A percentile compares a stretch with the other conserved stretches of the same genome.
These are phyloP conservation scores for Drosophila putrida DNA, from an alignment of 2,888 invertebrate species.

Conservation along the genomic window DNA sequence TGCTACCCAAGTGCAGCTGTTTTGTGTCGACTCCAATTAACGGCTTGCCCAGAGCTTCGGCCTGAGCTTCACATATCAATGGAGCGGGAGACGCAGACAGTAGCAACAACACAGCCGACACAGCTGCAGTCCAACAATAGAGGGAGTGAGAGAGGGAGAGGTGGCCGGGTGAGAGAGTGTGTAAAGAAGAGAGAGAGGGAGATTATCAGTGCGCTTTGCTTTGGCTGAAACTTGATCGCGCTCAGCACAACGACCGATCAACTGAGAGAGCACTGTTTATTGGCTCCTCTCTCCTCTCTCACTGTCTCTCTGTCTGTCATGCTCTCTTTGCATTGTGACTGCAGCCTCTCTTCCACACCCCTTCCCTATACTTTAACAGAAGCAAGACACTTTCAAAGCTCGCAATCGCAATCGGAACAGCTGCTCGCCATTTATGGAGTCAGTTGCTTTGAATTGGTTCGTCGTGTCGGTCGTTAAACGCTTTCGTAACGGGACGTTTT, in stretches of 20 bases:
- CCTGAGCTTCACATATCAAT: slow-evolving; percentile 41
- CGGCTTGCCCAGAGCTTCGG: slow-evolving; percentile 37
- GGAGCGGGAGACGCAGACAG: slow-evolving; percentile 30
- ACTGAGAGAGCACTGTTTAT: slow-evolving; percentile 45
- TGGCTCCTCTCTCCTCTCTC: slow-evolving; percentile 15
- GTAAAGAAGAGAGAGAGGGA: background rate
- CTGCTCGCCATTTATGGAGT: slow-evolving; percentile 75
- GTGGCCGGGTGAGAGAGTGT: background rate
- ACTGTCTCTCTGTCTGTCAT: background rate
- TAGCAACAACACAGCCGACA: slow-evolving; percentile 33
- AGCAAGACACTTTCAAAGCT: slow-evolving; percentile 37
- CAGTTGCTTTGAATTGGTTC: slow-evolving; percentile 70
- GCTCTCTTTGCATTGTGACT: slow-evolving; percentile 11
- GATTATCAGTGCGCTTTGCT: slow-evolving; percentile 33
- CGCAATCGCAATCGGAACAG: slow-evolving; percentile 61
- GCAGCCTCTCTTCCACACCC: slow-evolving; percentile 1
- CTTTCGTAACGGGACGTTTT: slow-evolving; percentile 47
- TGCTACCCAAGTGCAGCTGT: slow-evolving; percentile 53
- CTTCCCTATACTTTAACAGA: background rate
- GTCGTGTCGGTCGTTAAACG: slow-evolving; percentile 65
- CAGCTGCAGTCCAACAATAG: slow-evolving; percentile 37
- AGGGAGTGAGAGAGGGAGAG: slow-evolving; percentile 16
- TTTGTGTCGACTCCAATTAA: slow-evolving; percentile 57
- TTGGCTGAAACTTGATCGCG: slow-evolving; percentile 48
- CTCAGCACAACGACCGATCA: slow-evolving; percentile 36